These are phyloP conservation scores for Enoplosus armatus DNA, from an alignment of 2,797 vertebrate species.

Conservation along the genomic window DNA sequence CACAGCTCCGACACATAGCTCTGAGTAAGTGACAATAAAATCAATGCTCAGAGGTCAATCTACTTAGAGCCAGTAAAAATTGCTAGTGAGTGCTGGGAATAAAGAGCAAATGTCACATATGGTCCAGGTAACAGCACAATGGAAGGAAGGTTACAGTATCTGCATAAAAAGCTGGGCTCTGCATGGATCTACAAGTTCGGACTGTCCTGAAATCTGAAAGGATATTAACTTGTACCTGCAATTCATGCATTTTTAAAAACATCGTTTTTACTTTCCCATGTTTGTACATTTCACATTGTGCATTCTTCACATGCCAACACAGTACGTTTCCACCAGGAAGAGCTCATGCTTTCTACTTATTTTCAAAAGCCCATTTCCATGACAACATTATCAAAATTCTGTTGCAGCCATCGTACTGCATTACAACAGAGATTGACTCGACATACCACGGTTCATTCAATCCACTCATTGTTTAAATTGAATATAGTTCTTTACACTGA, in stretches of 20 bases:
- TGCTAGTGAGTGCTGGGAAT: constrained; percentile 33
- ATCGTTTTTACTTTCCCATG: neutral
- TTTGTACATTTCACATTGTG: constrained; percentile 13
- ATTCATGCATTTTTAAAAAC: constrained; percentile 41
- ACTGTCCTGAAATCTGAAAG: constrained; percentile 7
- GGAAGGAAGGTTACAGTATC: constrained; percentile 22
- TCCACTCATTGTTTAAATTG: constrained; percentile 20
- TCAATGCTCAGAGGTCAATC: constrained; percentile 51
- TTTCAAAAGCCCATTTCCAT: constrained; percentile 60
- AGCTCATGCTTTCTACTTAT: constrained; percentile 34
- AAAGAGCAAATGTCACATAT: constrained; percentile 34
- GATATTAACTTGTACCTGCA: neutral
- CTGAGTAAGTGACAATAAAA: constrained; percentile 42
- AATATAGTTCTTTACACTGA: constrained; percentile 10
- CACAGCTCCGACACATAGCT: constrained; percentile 10
- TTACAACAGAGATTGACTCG: constrained; percentile 32
- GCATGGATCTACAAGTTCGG: neutral
- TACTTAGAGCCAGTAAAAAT: constrained; percentile 45
- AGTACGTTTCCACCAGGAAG: constrained; percentile 34
- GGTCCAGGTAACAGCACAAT: constrained; percentile 15
- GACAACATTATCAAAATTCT: constrained; percentile 60
- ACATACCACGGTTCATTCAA: constrained; percentile 30
- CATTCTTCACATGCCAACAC: constrained; percentile 34
- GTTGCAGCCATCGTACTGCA: constrained; percentile 37
- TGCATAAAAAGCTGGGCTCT: constrained; percentile 25